Evolutionary conservation across 2,113 vertebrate species (phyloP), one percentile per base, ranked within the genome.

Genomic region (Scopus umbretta): DNA sequence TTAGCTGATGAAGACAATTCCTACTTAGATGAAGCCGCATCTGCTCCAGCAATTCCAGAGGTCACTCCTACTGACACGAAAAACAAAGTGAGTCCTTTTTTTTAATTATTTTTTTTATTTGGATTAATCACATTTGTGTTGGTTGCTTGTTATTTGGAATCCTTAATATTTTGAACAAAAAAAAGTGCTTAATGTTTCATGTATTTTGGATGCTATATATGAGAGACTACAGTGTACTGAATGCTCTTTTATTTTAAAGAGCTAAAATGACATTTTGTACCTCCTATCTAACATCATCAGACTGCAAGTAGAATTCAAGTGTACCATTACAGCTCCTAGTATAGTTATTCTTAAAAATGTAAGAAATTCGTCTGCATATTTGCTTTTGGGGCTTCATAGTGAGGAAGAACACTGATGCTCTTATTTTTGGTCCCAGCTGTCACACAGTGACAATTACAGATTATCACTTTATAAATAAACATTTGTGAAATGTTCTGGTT

Each of bases 1-100:
- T 95, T 99, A 82, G 92, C 99, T 66, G 99, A 99, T 88, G 99
- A 99, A 30, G 99, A 99, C 96, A 99, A 98, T 88, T 99, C 99
- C 49, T 99, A 99, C 96, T 98, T 99, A 80, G 99, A 99, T 45
- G 99, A 99, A 86, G 99, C 99, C 0, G 98, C 99, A 14, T 97
- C 99, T 3, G 99, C 98, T 79, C 99, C 99, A 65, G 98, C 99
- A 90, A 99, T 99, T 96, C 99, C 99, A 86, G 99, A 99, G 78
- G 98, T 99, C 38, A 82, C 99, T 53, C 99, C 99, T 13, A 98
- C 98, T 2, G 99, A 99, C 53, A 98, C 97, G 11, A 99, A 98
- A 84, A 99, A 99, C 96, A 99, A 99, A 99, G 99, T 99, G 63
- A 95, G 94, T 71, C 25, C 6, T 2, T 21, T 80, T 66, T 36